Base-by-base conservation (phyloP, 2,888 invertebrate species). In the Pardosa pseudoannulata region DNA sequence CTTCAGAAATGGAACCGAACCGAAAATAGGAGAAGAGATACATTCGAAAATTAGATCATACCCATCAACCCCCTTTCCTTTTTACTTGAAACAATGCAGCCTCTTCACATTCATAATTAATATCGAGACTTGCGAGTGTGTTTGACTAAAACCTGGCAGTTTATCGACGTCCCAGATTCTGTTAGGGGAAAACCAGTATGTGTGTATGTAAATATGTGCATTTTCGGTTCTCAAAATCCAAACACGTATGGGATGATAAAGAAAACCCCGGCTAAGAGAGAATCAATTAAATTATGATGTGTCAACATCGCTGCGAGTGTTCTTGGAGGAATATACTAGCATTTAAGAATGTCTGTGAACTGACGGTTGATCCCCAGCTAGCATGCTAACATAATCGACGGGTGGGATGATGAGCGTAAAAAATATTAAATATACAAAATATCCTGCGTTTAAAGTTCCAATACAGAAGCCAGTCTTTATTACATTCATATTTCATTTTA, bases 21-120 rank as follows among this genome's bases (percentile, higher is more conserved):
- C 56, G 23, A 56, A 56, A 23, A 56, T 56, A 56, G 23, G 19
- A 23, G 56, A 56, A 56, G 23, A 56, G 56, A 23, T 56, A 23
- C 56, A 56, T 56, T 39, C 41, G 23, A 72, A 83, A 83, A 76
- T 71, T 83, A 71, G 82, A 83, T 65, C 82, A 83, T 62, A 50
- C 71, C 39, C 76, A 76, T 83, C 82, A 83, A 83, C 76, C 81
- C 65, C 68, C 27, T 74, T 81, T 56, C 56, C 28, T 36, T n/a
- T n/a, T n/a, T n/a, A n/a, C n/a, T 64, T 65, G 65, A 83, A 50
- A 83, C 76, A 83, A 83, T 83, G 76, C 65, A 76, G 62, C 19
- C 70, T 75, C 64, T 31, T 46, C 46, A n/a, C n/a, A 31, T 6
- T 64, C 65, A 83, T 76, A 83, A 83, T 83, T 83, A 83, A 83